Evolutionary conservation across 2,797 vertebrate species (phyloP).

Genomic region (Dryobates pubescens): DNA sequence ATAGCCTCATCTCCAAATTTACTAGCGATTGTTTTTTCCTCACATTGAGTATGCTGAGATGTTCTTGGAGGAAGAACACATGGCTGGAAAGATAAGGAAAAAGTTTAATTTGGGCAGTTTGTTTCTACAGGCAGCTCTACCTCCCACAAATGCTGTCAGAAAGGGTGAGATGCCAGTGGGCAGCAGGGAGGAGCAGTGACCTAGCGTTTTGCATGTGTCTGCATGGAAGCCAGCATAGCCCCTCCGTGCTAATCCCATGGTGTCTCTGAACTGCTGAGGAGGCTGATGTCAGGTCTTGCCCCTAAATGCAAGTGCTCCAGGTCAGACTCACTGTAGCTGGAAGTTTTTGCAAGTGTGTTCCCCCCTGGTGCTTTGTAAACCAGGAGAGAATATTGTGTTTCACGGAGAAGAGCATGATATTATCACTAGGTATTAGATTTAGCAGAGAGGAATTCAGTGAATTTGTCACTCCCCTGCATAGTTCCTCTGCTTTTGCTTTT

Average conservation of each 20-base stretch:
- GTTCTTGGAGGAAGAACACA: not conserved
- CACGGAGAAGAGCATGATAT: not conserved
- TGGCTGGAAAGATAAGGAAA: not conserved
- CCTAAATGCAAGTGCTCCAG: conserved; percentile 39
- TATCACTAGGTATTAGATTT: conserved; percentile 19
- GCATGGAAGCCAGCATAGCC: not conserved
- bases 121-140: not conserved
- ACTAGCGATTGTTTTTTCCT: not conserved
- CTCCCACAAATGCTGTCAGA: not conserved
- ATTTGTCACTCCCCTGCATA: conserved; percentile 29
- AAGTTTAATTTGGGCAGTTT: not conserved
- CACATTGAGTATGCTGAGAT: not conserved
- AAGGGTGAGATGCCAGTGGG: not conserved
- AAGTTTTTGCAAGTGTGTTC: conserved; percentile 49
- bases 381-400: conserved; percentile 14
- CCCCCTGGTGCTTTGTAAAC: conserved; percentile 24
- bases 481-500: conserved; percentile 33
- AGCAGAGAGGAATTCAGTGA: conserved; percentile 31
- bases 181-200: not conserved
- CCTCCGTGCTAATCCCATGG: conserved; percentile 19
- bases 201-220: accelerated
- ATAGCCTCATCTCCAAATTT: not conserved
- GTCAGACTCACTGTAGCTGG: conserved; percentile 41
- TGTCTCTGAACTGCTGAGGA: conserved; percentile 51
- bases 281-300: conserved; percentile 11